Evolutionary conservation across 2,888 invertebrate genomes (phyloP).

Genomic region (Camponotus fellah): DNA sequence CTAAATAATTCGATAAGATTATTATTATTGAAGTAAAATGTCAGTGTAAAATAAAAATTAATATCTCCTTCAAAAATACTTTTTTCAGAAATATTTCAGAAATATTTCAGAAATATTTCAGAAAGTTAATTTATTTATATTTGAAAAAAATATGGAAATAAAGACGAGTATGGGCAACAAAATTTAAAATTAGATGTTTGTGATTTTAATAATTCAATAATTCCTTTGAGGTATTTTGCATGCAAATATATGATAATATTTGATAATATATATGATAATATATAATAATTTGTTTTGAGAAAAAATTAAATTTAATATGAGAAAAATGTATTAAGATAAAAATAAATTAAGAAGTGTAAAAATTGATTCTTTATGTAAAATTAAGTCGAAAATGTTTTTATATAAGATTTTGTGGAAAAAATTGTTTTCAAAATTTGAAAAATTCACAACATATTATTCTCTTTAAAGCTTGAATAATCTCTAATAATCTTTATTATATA

Average conservation of each 20-base stretch:
- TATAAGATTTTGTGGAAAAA: no score
- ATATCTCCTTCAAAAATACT: neutral
- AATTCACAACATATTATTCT: neutral
- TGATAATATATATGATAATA: no score
- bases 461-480: no score
- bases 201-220: neutral
- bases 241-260: neutral
- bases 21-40: neutral
- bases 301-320: neutral
- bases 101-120: neutral
- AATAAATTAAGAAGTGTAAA: no score
- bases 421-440: no score
- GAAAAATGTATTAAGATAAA: no score
- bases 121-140: neutral
- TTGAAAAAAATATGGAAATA: neutral
- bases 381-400: no score
- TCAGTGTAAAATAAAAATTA: slow-evolving; percentile 22
- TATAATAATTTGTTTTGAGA: neutral
- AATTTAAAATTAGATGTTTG: neutral
- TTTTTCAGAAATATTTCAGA: neutral
- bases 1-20: neutral
- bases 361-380: no score
- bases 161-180: neutral
- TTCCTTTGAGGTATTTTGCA: neutral
- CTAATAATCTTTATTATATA: neutral